Evolutionary conservation across 1,140 invertebrate species (phyloP).

Genomic region (Venturia canescens): DNA sequence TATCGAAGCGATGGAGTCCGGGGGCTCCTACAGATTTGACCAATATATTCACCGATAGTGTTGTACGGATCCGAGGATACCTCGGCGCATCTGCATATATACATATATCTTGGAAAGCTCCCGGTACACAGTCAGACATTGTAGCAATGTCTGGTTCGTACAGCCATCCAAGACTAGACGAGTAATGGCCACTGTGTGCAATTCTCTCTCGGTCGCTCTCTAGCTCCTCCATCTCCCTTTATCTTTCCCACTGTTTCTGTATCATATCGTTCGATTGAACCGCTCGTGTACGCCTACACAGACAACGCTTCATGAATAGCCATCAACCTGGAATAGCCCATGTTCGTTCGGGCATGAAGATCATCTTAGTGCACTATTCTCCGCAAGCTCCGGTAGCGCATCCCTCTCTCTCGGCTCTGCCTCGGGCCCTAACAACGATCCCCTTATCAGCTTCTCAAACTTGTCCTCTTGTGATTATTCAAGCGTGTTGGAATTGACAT

Average conservation of each 20-base stretch:
- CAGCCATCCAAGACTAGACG: slow-evolving; percentile 15
- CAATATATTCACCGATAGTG: slow-evolving; percentile 1
- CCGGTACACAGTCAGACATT: slow-evolving; percentile 1
- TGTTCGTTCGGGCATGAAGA: slow-evolving; percentile 42
- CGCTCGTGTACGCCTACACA: neutral
- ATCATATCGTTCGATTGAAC: neutral
- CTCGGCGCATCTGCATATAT: neutral
- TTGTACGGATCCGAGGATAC: slow-evolving; percentile 12
- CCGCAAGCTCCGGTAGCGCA: slow-evolving; percentile 7
- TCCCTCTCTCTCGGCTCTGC: neutral
- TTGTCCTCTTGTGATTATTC: neutral
- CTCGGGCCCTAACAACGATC: neutral
- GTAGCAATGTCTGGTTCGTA: slow-evolving; percentile 5
- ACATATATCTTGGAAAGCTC: neutral
- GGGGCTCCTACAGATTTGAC: slow-evolving; percentile 28
- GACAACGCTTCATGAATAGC: slow-evolving; percentile 33
- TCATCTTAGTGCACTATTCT: slow-evolving; percentile 42
- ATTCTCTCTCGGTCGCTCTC: neutral
- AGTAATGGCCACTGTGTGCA: slow-evolving; percentile 43
- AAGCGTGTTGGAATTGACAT: slow-evolving; percentile 8
- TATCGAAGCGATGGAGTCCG: slow-evolving; percentile 20
- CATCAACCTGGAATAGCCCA: slow-evolving; percentile 39
- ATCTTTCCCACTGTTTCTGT: neutral
- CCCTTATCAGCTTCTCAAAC: neutral
- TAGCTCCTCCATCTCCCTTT: neutral